Percentiles rank a stretch among this genome's conserved stretches.
Evolutionary conservation across 2,113 vertebrate species (phyloP).

Genomic region (Lichenostomus cassidix): DNA sequence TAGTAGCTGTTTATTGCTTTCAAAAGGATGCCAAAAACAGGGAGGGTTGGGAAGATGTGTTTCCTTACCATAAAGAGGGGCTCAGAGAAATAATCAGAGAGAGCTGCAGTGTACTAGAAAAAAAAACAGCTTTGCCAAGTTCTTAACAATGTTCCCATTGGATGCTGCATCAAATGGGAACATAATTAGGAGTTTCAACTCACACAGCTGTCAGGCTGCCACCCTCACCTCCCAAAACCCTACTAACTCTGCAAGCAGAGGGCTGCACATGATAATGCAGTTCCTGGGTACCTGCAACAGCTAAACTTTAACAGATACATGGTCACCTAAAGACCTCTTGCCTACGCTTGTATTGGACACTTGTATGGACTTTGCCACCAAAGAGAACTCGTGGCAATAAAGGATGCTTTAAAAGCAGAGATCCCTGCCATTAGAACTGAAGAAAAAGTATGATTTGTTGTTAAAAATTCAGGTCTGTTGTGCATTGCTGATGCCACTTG

Average conservation of each 20-base stretch:
- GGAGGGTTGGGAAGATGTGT: not conserved
- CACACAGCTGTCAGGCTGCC: not conserved
- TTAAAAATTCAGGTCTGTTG: not conserved
- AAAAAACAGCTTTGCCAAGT: not conserved
- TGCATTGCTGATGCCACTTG: not conserved
- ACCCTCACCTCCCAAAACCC: not conserved
- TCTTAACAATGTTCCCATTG: not conserved
- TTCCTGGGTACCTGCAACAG: not conserved
- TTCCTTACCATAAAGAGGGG: not conserved
- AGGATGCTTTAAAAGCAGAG: not conserved
- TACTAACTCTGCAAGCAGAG: not conserved
- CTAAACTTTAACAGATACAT: accelerated
- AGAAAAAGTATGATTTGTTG: not conserved
- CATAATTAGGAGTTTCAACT: not conserved
- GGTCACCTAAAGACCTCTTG: not conserved
- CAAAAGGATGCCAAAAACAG: not conserved
- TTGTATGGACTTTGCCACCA: not conserved
- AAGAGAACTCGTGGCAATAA: not conserved
- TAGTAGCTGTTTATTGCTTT: not conserved
- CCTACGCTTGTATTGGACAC: accelerated
- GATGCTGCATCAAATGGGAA: not conserved
- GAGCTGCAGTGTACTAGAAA: not conserved
- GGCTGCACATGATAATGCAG: not conserved
- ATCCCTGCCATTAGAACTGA: not conserved
- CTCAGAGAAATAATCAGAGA: not conserved